phyloP scores from a whole-genome alignment of 2,888 invertebrate species.

The Melanostoma scalare region DNA sequence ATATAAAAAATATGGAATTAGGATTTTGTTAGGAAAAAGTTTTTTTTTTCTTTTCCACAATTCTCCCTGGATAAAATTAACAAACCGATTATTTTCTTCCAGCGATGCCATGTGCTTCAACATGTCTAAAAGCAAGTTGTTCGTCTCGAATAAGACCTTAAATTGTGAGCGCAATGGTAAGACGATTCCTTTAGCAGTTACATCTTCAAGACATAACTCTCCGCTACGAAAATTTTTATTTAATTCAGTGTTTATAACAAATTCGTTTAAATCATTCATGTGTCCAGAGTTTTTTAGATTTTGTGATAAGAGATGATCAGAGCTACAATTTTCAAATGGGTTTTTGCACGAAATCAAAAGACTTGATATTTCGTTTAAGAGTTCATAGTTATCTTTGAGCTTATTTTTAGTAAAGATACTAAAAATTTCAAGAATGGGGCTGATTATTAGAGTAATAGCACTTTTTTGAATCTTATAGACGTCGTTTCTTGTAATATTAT shows the following conservation, averaged over 20 bases:
- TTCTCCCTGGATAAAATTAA: not conserved
- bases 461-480: not conserved
- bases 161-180: conserved; percentile 12
- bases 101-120: not conserved
- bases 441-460: not conserved
- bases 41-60: not conserved
- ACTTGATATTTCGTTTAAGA: not conserved
- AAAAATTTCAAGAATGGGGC: conserved; percentile 10
- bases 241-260: not conserved
- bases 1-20: conserved; percentile 35
- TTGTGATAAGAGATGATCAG: not conserved
- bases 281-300: not conserved
- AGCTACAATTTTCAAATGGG: not conserved
- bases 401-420: not conserved
- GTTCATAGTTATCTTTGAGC: not conserved
- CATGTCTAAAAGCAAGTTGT: not conserved
- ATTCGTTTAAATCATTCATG: not conserved
- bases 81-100: not conserved
- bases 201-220: not conserved
- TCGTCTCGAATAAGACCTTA: not conserved
- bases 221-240: not conserved
- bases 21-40: not conserved
- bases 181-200: not conserved
- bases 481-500: conserved; percentile 1
- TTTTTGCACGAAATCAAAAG: not conserved